These are phyloP conservation scores for Agriopis leucophaearia DNA, from an alignment of 2,888 invertebrate species.

Conservation along the genomic window DNA sequence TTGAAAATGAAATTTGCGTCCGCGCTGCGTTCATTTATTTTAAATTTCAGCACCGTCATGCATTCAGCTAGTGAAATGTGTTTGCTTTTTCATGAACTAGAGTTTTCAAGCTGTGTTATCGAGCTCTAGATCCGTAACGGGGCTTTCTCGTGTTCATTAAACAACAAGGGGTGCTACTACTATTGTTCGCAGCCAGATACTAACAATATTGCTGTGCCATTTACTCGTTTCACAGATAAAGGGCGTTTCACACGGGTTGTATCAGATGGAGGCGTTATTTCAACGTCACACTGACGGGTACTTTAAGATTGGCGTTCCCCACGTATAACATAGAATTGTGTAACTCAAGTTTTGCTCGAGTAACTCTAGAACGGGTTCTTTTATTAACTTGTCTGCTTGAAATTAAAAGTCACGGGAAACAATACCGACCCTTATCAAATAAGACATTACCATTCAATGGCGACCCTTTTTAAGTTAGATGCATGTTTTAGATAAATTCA, in stretches of 20 bases:
- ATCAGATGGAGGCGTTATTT: slow-evolving; percentile 63
- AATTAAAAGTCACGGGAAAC: slow-evolving; percentile 43
- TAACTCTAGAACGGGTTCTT: slow-evolving; percentile 34
- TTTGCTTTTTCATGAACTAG: slow-evolving; percentile 45
- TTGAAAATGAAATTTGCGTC: slow-evolving; percentile 33
- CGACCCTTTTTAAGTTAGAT: slow-evolving; percentile 50
- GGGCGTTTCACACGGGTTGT: slow-evolving; percentile 59
- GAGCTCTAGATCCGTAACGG: slow-evolving; percentile 52
- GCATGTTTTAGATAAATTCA: slow-evolving; percentile 48
- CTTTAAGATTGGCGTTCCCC: slow-evolving; percentile 40
- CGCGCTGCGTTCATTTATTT: slow-evolving; percentile 31
- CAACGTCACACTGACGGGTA: slow-evolving; percentile 49
- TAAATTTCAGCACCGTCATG: slow-evolving; percentile 20
- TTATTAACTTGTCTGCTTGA: slow-evolving; percentile 42
- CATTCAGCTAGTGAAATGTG: slow-evolving; percentile 42
- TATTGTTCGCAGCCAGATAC: slow-evolving; percentile 69
- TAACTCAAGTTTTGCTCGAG: slow-evolving; percentile 39
- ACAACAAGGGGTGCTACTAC: slow-evolving; percentile 62
- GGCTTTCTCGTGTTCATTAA: slow-evolving; percentile 64
- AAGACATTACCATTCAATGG: slow-evolving; percentile 50
- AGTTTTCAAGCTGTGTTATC: slow-evolving; percentile 43
- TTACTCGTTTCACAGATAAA: slow-evolving; percentile 71
- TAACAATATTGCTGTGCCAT: slow-evolving; percentile 72
- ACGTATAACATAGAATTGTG: slow-evolving; percentile 30
- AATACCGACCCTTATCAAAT: slow-evolving; percentile 50